phyloP scores from a whole-genome alignment of 2,888 invertebrate species.

The Nasonovia ribisnigri region DNA sequence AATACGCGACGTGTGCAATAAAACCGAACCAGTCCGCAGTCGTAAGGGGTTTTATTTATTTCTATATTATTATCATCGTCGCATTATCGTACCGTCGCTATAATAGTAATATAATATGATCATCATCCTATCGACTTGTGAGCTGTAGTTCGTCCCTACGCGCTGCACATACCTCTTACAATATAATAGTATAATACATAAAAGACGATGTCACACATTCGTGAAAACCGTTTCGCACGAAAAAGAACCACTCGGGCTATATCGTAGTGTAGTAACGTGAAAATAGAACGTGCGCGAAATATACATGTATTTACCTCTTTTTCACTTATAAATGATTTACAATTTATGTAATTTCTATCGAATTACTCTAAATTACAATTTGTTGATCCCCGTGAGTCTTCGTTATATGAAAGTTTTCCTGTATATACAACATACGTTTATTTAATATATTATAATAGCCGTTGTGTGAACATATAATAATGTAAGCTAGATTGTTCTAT shows the following conservation, averaged over 20 bases:
- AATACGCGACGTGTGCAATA: neutral
- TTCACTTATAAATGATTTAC: no score
- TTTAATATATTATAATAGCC: neutral
- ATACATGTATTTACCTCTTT: no score
- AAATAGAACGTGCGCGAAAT: no score
- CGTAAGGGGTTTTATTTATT: neutral
- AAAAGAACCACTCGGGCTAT: neutral
- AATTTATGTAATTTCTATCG: no score
- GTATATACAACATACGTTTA: neutral
- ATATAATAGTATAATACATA: neutral
- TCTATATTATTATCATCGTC: neutral
- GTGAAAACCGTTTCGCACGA: neutral
- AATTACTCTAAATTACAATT: no score
- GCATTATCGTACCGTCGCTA: neutral
- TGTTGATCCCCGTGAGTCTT: no score
- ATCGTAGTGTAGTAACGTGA: no score
- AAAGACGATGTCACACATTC: neutral
- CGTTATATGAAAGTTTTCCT: no score
- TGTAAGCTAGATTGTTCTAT: neutral
- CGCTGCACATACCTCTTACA: neutral
- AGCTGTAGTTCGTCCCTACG: neutral
- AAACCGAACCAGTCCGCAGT: neutral
- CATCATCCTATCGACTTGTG: neutral
- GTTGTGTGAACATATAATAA: neutral
- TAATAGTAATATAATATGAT: neutral